Conservation (phyloP, 2,797 vertebrate species). For the Peromyscus aztecus region DNA sequence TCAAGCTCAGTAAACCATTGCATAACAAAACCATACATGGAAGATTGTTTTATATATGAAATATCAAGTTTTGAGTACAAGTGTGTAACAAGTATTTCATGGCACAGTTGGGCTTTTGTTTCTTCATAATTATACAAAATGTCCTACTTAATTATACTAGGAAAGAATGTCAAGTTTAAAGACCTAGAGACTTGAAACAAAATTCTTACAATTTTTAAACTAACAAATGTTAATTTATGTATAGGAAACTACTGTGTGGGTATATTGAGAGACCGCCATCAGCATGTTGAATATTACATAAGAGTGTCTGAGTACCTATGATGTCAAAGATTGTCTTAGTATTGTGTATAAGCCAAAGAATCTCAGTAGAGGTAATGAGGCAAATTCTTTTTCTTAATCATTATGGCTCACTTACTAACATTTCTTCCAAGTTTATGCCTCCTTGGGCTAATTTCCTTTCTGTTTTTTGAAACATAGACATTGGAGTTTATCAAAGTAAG, state of each 20-base stretch:
- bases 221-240: background rate
- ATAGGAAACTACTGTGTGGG: background rate
- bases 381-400: background rate
- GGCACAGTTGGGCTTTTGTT: background rate
- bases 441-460: background rate
- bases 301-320: background rate
- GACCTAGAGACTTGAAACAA: background rate
- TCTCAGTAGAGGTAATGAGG: background rate
- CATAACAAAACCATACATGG: background rate
- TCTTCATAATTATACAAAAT: background rate
- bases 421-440: background rate
- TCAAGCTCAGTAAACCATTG: background rate
- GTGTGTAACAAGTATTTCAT: background rate
- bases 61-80: slow-evolving; percentile 15
- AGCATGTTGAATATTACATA: background rate
- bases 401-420: background rate
- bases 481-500: background rate
- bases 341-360: background rate
- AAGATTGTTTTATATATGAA: slow-evolving; percentile 7
- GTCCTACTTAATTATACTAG: background rate
- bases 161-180: background rate
- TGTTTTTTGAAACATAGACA: slow-evolving; percentile 11
- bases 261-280: background rate
- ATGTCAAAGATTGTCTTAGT: background rate
- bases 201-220: background rate